Evolutionary conservation across 2,797 vertebrate genomes (phyloP).

Genomic region (Gymnoscopelus braueri): DNA sequence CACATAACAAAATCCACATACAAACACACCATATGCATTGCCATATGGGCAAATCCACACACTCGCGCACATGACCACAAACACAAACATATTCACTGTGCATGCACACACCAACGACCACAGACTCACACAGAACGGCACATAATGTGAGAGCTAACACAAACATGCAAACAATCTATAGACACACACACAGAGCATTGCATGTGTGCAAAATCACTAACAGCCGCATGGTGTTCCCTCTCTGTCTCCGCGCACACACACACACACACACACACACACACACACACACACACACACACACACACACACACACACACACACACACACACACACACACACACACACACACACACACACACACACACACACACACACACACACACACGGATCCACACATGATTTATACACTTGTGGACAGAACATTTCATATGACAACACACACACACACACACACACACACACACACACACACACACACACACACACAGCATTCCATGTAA

Average conservation of each 20-base stretch:
- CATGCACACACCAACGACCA: conserved; percentile 1
- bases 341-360: neutral
- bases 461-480: conserved; percentile 10
- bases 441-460: neutral
- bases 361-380: neutral
- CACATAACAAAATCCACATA: conserved; percentile 7
- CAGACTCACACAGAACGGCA: neutral
- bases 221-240: too few relatives aligned
- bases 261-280: neutral
- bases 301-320: conserved; percentile 7
- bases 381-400: conserved; percentile 4
- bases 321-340: neutral
- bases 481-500: conserved; percentile 1
- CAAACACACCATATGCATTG: conserved; percentile 16
- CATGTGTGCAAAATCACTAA: too few relatives aligned
- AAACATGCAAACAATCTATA: too few relatives aligned
- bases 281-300: conserved; percentile 9
- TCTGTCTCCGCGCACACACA: conserved; percentile 2
- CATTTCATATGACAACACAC: too few relatives aligned
- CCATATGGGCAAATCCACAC: conserved; percentile 14
- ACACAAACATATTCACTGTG: conserved; percentile 2
- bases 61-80: neutral
- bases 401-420: too few relatives aligned
- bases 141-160: too few relatives aligned
- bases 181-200: too few relatives aligned